These are phyloP conservation scores for Chrosomus eos DNA, from an alignment of 2,797 vertebrate genomes.

Conservation along the genomic window DNA sequence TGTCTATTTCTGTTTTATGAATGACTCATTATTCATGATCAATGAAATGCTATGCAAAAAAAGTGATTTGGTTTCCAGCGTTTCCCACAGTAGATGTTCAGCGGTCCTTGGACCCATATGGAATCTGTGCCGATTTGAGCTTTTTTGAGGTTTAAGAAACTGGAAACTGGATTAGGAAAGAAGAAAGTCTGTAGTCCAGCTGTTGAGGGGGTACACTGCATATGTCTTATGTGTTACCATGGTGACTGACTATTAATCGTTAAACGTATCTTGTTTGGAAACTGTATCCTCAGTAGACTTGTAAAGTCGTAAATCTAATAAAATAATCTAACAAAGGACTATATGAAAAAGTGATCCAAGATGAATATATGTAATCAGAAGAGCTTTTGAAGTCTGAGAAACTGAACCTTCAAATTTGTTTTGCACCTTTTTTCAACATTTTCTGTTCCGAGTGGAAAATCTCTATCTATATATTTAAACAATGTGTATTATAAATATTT, in stretches of 20 bases:
- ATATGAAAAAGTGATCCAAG: neutral
- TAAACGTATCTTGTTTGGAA: neutral
- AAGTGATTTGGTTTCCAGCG: neutral
- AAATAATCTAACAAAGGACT: too few relatives aligned
- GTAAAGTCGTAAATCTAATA: neutral
- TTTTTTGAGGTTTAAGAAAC: neutral
- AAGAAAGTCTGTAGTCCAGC: neutral
- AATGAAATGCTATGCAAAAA: neutral
- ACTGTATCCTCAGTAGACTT: neutral
- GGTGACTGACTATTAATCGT: conserved; percentile 6
- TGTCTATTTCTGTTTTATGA: conserved; percentile 32
- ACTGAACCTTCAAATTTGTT: neutral
- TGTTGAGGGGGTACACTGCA: conserved; percentile 12
- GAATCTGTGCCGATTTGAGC: neutral
- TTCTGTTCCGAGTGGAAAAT: neutral
- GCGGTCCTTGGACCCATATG: neutral
- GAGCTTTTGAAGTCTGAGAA: neutral
- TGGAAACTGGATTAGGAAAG: neutral
- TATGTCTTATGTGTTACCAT: conserved; percentile 29
- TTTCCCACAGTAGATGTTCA: neutral
- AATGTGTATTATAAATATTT: neutral
- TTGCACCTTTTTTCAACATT: neutral
- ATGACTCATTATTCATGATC: conserved; percentile 11
- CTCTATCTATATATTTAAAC: neutral
- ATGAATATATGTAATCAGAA: neutral